Evolutionary conservation across 2,113 vertebrate species (phyloP), one percentile per base, ranked within the genome.

Genomic region (Pelodiscus sinensis): DNA sequence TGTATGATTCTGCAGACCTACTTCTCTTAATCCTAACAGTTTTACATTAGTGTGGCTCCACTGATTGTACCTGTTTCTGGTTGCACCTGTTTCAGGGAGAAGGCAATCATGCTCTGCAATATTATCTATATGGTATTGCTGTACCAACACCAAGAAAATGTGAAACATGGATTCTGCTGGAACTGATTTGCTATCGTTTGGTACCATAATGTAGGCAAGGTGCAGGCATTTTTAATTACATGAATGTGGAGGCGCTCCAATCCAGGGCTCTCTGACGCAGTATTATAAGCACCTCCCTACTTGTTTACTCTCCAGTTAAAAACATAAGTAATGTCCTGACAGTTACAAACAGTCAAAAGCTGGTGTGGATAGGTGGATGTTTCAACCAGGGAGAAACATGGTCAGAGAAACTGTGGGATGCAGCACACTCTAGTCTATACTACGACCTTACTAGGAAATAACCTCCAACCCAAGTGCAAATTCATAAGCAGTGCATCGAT

Each of bases 251-350:
- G 27, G 85, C 78, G 90, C 82, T 81, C 54, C 80, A 73, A 12
- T 68, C 56, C 79, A 89, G 81, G 11, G 50, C 87, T 38, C 84
- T 83, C 38, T 15, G 73, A 44, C 21, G 8, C 24, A 14, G 31
- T 84, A 90, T 90, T 87, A 90, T 93, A 94, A 95, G 86, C 58
- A 81, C 50, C 58, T 93, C 1, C 18, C n/a, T 21, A 7, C 87
- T 92, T 92, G 90, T 89, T 38, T 87, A 51, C 0, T 18, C 93
- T 90, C 87, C 90, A 89, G 60, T 81, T 84, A 88, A 81, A 50
- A 35, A 35, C 65, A 21, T 71, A 71, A 71, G 31, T 11, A 35
- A 21, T 35, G 16, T n/a, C 9, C 8, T 35, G 38, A 25, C 24
- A 50, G 35, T 35, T n/a, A n/a, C 38, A 14, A 77, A 50, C 14